These are phyloP conservation scores for Rhinopomastus cyanomelas DNA, from an alignment of 2,113 vertebrate genomes.

Conservation along the genomic window DNA sequence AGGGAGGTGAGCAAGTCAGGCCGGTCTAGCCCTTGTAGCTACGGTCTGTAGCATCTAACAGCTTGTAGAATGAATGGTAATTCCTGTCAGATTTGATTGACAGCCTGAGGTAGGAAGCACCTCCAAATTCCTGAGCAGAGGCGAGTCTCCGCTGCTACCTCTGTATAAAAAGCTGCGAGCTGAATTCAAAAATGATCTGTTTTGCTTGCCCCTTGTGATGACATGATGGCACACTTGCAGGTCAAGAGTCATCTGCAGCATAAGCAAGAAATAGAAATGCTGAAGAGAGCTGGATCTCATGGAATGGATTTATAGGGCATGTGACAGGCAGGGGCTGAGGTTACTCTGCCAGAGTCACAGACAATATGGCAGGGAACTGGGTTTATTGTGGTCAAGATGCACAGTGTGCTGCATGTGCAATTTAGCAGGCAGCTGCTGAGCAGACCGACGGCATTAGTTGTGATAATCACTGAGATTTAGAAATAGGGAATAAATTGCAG, in stretches of 20 bases:
- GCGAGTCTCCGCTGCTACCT: background rate
- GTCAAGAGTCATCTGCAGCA: background rate
- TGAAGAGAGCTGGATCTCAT: background rate
- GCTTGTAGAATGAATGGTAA: background rate
- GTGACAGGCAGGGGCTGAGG: background rate
- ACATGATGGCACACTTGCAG: background rate
- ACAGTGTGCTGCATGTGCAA: background rate
- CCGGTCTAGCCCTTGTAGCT: accelerated
- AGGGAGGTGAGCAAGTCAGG: constrained; percentile 85
- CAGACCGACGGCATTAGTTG: background rate
- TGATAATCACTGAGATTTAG: background rate
- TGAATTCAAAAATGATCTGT: background rate
- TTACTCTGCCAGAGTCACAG: background rate
- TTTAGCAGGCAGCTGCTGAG: background rate
- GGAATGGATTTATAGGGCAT: background rate
- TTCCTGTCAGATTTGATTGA: background rate
- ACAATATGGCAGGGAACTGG: background rate
- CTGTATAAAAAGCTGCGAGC: background rate
- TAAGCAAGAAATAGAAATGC: constrained; percentile 18
- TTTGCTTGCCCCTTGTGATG: background rate
- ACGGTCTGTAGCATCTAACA: background rate
- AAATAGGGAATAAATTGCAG: background rate
- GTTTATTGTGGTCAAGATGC: background rate
- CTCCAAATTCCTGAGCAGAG: background rate
- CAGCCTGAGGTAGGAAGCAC: background rate